Evolutionary conservation across 2,797 vertebrate genomes (phyloP).

Genomic region (Chelon auratus): DNA sequence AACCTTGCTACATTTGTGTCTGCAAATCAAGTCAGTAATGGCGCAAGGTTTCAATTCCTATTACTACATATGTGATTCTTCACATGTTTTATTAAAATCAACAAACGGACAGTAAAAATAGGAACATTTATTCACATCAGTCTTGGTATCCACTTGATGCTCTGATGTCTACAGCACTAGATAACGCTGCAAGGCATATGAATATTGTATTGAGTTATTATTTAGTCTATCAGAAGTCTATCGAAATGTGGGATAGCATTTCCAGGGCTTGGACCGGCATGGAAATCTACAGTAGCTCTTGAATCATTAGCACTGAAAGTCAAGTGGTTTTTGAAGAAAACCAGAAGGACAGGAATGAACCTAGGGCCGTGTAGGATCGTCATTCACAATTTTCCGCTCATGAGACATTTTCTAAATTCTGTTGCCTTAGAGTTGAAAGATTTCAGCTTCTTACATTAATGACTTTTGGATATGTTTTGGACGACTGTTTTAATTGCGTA

Average conservation of each 20-base stretch:
- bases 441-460: conserved; percentile 7
- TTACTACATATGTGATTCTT: neutral
- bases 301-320: conserved; percentile 25
- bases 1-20: neutral
- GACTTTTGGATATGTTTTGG: conserved; percentile 7
- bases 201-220: conserved; percentile 30
- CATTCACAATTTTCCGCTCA: conserved; percentile 12
- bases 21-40: neutral
- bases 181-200: conserved; percentile 22
- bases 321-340: conserved; percentile 1
- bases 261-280: conserved; percentile 2
- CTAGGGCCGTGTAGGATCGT: neutral
- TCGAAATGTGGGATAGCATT: conserved; percentile 18
- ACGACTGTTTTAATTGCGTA: conserved; percentile 32
- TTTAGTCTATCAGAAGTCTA: conserved; percentile 38
- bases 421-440: conserved; percentile 16
- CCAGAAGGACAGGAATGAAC: conserved; percentile 6
- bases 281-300: conserved; percentile 14
- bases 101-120: neutral
- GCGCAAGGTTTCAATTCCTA: neutral
- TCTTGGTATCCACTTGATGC: neutral
- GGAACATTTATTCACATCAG: neutral
- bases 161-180: neutral
- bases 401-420: conserved; percentile 13
- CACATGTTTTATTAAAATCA: conserved; percentile 8